Evolutionary conservation across 2,888 invertebrate species (phyloP).

Genomic region (Dynastes tityus): DNA sequence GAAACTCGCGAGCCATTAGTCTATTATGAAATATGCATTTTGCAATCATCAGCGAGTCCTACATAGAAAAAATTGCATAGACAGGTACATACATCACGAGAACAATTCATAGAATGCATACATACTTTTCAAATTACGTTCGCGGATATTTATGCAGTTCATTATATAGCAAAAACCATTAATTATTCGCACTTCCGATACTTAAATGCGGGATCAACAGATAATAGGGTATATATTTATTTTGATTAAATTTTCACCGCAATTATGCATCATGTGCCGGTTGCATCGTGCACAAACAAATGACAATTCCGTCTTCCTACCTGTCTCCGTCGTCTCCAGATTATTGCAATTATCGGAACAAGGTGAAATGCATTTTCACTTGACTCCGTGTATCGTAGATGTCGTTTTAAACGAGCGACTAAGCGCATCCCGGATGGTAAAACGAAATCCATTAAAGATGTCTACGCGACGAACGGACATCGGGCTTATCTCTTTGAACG

Average conservation of each 20-base stretch:
- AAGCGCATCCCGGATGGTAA: slow-evolving; percentile 24
- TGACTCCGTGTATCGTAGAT: not conserved
- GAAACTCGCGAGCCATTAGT: too few species aligned
- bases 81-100: not conserved
- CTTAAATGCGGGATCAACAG: slow-evolving; percentile 19
- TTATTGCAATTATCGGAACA: slow-evolving; percentile 27
- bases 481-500: slow-evolving; percentile 6
- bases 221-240: slow-evolving; percentile 1
- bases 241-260: slow-evolving; percentile 19
- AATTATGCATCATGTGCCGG: slow-evolving; percentile 17
- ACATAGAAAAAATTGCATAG: not conserved
- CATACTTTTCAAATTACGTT: not conserved
- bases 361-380: slow-evolving; percentile 29
- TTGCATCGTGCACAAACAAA: not conserved
- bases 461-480: not conserved
- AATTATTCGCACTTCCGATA: slow-evolving; percentile 33
- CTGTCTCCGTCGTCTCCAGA: not conserved
- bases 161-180: slow-evolving; percentile 12
- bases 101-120: not conserved
- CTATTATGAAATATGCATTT: not conserved
- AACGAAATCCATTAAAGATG: slow-evolving; percentile 18
- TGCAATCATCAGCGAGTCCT: slow-evolving; percentile 12
- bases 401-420: not conserved
- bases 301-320: slow-evolving; percentile 2
- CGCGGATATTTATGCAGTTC: slow-evolving; percentile 14